Conservation (phyloP, 2,797 vertebrate species). For the Ctenosaura bakeri region DNA sequence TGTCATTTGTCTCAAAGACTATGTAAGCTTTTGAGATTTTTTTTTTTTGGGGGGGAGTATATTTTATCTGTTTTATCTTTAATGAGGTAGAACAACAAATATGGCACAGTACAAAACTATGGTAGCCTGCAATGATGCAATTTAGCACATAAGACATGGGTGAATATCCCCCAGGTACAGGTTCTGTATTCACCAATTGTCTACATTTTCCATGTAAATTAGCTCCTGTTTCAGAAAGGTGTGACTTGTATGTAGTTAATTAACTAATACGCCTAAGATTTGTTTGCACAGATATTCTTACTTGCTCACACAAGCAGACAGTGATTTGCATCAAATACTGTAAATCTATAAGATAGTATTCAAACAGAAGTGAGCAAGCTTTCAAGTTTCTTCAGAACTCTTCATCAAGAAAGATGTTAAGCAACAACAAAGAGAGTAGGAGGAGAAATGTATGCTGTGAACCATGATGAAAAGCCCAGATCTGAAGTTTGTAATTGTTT, state of each 20-base stretch:
- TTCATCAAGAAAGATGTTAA: not conserved
- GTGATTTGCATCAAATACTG: not conserved
- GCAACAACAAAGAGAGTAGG: not conserved
- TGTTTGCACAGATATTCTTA: not conserved
- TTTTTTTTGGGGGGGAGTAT: not conserved
- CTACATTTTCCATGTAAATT: not conserved
- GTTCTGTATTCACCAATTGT: not conserved
- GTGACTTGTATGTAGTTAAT: not conserved
- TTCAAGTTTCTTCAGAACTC: conserved; percentile 11
- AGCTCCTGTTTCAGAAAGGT: not conserved
- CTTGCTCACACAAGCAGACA: no score
- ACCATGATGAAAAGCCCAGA: conserved; percentile 6
- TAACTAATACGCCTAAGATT: not conserved
- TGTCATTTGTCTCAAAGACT: not conserved
- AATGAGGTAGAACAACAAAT: not conserved
- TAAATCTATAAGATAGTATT: not conserved
- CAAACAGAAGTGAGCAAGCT: not conserved
- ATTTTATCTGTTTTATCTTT: not conserved
- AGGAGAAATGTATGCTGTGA: not conserved
- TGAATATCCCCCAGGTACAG: not conserved
- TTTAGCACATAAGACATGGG: not conserved
- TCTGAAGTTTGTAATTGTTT: conserved; percentile 15
- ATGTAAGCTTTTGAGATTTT: not conserved
- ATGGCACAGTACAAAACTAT: not conserved
- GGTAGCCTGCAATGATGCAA: not conserved